These are phyloP conservation scores for Saturnia japonica DNA, from an alignment of 2,888 invertebrate species.

Conservation along the genomic window DNA sequence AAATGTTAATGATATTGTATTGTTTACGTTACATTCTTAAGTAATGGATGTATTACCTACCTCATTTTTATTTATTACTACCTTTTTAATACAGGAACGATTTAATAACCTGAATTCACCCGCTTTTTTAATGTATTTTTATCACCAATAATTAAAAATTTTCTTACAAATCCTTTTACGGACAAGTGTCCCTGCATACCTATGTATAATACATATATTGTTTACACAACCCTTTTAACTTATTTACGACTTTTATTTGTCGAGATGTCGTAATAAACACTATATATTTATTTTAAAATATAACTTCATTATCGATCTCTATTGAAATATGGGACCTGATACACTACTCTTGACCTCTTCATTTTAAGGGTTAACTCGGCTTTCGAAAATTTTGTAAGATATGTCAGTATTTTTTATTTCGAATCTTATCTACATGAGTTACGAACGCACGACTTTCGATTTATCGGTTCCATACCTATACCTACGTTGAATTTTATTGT, in stretches of 20 bases:
- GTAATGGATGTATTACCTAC: background rate
- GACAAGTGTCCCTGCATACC: background rate
- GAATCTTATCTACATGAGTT: slow-evolving; percentile 44
- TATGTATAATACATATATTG: slow-evolving; percentile 4
- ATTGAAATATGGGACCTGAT: slow-evolving; percentile 47
- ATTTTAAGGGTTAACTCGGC: slow-evolving; percentile 48
- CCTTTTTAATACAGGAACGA: background rate
- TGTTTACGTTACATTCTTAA: slow-evolving; percentile 26
- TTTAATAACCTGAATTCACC: background rate
- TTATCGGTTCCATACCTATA: slow-evolving; percentile 36
- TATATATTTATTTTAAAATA: slow-evolving; percentile 40
- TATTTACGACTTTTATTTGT: background rate
- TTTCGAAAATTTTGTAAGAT: slow-evolving; percentile 40
- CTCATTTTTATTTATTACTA: slow-evolving; percentile 13
- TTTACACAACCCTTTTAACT: slow-evolving; percentile 1
- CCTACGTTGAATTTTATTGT: slow-evolving; percentile 49
- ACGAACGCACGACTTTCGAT: slow-evolving; percentile 44
- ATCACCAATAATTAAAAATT: slow-evolving; percentile 1
- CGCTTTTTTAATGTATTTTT: background rate
- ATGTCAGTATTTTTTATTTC: slow-evolving; percentile 25
- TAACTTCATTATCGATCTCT: slow-evolving; percentile 49
- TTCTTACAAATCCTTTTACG: background rate
- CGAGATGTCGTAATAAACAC: slow-evolving; percentile 23
- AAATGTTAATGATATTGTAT: slow-evolving; percentile 37
- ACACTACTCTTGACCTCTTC: slow-evolving; percentile 52